Conservation (phyloP, 2,797 vertebrate species). For the Pipistrellus pygmaeus region DNA sequence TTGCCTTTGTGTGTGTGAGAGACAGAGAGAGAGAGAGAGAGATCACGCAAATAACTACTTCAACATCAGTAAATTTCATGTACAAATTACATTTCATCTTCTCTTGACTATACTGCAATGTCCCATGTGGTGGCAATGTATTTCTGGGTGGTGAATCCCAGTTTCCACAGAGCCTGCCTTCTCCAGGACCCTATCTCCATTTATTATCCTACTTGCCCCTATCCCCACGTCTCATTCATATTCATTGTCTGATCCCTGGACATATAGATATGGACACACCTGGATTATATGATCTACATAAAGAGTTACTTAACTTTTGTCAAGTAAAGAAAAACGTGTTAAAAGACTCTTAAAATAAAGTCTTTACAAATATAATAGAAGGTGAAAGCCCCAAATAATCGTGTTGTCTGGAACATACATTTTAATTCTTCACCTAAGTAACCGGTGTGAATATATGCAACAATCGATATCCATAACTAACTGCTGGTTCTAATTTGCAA, state of each 20-base stretch:
- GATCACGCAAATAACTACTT: neutral
- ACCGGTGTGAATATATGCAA: neutral
- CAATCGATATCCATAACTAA: neutral
- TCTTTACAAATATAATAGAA: neutral
- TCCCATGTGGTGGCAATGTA: neutral
- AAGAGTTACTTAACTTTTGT: neutral
- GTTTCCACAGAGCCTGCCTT: neutral
- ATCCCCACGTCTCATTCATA: neutral
- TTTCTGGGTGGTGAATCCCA: neutral
- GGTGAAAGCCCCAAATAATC: neutral
- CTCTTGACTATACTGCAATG: neutral
- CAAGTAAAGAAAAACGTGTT: conserved; percentile 1
- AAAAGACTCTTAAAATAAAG: conserved; percentile 27
- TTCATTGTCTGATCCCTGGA: neutral
- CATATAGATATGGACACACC: neutral
- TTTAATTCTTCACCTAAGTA: conserved; percentile 4
- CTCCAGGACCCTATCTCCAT: neutral
- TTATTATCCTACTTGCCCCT: neutral
- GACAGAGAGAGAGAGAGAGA: no score
- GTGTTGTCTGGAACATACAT: neutral
- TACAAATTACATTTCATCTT: conserved; percentile 26
- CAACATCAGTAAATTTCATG: neutral
- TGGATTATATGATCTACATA: neutral
- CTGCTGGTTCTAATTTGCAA: conserved; percentile 10
- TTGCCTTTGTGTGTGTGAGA: neutral